A percentile compares a stretch with the other conserved stretches of the same genome.
Evolutionary conservation across 2,888 invertebrate genomes (phyloP).

Genomic region (Heteromyza rotundicornis): DNA sequence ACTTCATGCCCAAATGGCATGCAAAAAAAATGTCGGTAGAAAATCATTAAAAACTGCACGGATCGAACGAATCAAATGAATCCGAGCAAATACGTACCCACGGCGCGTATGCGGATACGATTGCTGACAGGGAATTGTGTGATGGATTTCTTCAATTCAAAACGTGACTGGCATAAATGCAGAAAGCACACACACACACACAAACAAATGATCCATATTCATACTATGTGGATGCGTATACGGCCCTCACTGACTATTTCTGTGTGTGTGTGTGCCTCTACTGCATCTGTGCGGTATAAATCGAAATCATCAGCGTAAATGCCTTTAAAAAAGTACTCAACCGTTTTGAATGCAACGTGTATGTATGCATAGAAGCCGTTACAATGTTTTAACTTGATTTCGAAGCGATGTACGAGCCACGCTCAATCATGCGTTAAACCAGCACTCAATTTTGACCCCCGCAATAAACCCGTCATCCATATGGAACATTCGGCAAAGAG

Average conservation of each 20-base stretch:
- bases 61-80: slow-evolving; percentile 1
- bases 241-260: no score
- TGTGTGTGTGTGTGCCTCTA: neutral
- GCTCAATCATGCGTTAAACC: slow-evolving; percentile 44
- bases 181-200: slow-evolving; percentile 12
- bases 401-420: slow-evolving; percentile 41
- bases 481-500: no score
- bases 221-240: neutral
- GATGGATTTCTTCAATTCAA: slow-evolving; percentile 53
- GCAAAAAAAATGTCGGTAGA: no score
- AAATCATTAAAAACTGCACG: neutral
- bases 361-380: no score
- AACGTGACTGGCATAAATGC: slow-evolving; percentile 50
- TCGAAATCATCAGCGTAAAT: slow-evolving; percentile 1
- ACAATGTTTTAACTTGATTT: slow-evolving; percentile 45
- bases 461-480: no score
- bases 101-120: slow-evolving; percentile 26
- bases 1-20: no score
- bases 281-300: slow-evolving; percentile 35
- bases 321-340: neutral
- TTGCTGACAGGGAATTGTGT: slow-evolving; percentile 37
- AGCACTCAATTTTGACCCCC: neutral
- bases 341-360: no score
- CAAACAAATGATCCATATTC: neutral
- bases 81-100: slow-evolving; percentile 15